Evolutionary conservation across 2,888 invertebrate species (phyloP), one percentile per base, ranked within the genome.

Genomic region (Lasioglossum malachurum): DNA sequence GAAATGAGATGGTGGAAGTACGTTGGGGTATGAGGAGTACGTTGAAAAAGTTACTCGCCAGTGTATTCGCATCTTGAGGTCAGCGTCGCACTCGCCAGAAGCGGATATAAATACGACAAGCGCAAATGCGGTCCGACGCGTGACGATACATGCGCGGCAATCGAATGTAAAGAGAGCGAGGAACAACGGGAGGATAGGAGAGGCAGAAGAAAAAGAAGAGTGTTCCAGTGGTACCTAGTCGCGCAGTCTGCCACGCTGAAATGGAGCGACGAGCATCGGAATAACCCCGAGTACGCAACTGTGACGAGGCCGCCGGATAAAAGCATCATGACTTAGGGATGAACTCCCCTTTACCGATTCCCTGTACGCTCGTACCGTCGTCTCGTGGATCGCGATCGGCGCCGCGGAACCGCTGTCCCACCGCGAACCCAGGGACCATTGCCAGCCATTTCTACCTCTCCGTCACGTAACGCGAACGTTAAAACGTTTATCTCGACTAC

Each of bases 321-420:
- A 94, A 95, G 95, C 95, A 93, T 94, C 95, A 92, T 95, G 95
- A 95, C 92, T 95, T 93, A 95, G 93, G 93, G 93, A 95, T 95
- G 94, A 95, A 93, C 91, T 91, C 90, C 91, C 88, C 91, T 88
- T 92, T 91, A 83, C 82, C 90, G 76, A 88, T 79, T 77, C 85
- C 80, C 89, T 64, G n/a, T 64, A 73, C 88, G 38, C 71, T 46
- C 82, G 77, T 64, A 44, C 35, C 49, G 38, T 46, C 53, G 53
- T 23, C n/a, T 72, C 75, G 74, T 35, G 67, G 60, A 57, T 49
- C 38, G 35, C 69, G 75, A 77, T 74, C 35, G 60, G 60, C 67
- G 46, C 53, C 49, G 53, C 69, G 60, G 38, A 64, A 64, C 64
- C 16, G 16, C 16, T 16, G 64, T 64, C 5, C 27, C 64, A 16